Base-by-base conservation (phyloP, 2,888 invertebrate species). In the Andrena bucephala region DNA sequence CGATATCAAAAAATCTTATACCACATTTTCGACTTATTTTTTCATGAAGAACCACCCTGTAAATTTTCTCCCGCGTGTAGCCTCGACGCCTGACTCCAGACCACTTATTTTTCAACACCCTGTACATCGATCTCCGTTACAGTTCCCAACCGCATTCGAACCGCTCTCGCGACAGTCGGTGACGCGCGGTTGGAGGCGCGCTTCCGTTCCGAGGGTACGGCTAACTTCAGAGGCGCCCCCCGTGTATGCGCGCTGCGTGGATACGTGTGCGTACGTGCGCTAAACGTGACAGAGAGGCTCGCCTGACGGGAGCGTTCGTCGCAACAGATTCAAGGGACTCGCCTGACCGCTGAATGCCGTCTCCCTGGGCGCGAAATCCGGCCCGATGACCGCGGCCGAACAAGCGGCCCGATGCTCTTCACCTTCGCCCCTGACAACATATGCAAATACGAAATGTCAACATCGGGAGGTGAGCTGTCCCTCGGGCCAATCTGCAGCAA, bases 361-460 rank as follows among this genome's bases (percentile, higher is more conserved):
- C 42, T 57, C 8, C 27, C 13, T n/a, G 36, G 16, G 27, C n/a
- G n/a, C 6, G 20, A 71, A 67, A 48, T 8, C 16, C 6, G 60
- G 16, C 24, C 71, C 31, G 29, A 69, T 70, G 73, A 68, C 31
- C 33, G 27, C 7, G n/a, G 33, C 8, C 50, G 69, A 31, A 66
- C 42, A n/a, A 50, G 33, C 66, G 60, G 42, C n/a, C 48, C 76
- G 52, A 85, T 71, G 48, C 29, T 82, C 60, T 24, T 65, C 72
- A 76, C 59, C 72, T 71, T 74, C 72, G 71, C 62, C 79, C 71
- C 83, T 83, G 68, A 79, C 75, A 81, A 81, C 85, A 83, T 79
- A 83, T 83, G 78, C 74, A 84, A 80, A 83, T 81, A 33, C 70
- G 77, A 85, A 87, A 86, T 86, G 88, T 86, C 88, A 88, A 88